Evolutionary conservation across 1,140 invertebrate genomes (phyloP).

Genomic region (Trachymyrmex septentrionalis): DNA sequence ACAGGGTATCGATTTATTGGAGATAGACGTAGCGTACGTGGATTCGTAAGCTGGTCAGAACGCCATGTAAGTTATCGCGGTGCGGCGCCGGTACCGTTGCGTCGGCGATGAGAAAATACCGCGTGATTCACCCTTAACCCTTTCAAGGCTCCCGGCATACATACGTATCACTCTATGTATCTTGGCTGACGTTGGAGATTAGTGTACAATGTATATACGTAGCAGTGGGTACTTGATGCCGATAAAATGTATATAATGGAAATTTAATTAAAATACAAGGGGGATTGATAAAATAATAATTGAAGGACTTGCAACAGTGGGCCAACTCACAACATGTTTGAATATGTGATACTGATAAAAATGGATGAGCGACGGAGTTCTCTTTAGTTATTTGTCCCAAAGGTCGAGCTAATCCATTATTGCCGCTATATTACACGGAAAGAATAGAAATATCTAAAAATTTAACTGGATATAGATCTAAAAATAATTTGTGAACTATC

Average conservation of each 20-base stretch:
- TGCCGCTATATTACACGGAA: too few species aligned
- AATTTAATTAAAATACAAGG: slow-evolving; percentile 26
- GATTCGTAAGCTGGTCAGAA: slow-evolving; percentile 19
- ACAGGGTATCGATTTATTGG: slow-evolving; percentile 54
- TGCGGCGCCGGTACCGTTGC: slow-evolving; percentile 65
- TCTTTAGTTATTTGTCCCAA: too few species aligned
- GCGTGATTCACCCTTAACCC: slow-evolving; percentile 68
- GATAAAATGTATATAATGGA: neutral
- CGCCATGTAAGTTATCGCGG: slow-evolving; percentile 62
- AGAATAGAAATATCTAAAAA: too few species aligned
- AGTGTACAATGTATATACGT: neutral
- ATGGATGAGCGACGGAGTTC: too few species aligned
- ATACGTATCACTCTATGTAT: slow-evolving; percentile 24
- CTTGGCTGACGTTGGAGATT: slow-evolving; percentile 30
- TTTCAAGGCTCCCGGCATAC: slow-evolving; percentile 31
- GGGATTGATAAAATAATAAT: neutral
- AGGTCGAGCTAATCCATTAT: too few species aligned
- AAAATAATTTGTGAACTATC: too few species aligned
- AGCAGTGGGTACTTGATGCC: neutral
- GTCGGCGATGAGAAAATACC: slow-evolving; percentile 67
- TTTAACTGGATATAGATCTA: too few species aligned
- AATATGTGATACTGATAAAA: too few species aligned
- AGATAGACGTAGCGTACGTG: slow-evolving; percentile 2
- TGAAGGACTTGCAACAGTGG: too few species aligned
- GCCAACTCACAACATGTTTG: too few species aligned